Base-by-base conservation (phyloP, 2,888 invertebrate genomes). In the Dolichomitus sp. region DNA sequence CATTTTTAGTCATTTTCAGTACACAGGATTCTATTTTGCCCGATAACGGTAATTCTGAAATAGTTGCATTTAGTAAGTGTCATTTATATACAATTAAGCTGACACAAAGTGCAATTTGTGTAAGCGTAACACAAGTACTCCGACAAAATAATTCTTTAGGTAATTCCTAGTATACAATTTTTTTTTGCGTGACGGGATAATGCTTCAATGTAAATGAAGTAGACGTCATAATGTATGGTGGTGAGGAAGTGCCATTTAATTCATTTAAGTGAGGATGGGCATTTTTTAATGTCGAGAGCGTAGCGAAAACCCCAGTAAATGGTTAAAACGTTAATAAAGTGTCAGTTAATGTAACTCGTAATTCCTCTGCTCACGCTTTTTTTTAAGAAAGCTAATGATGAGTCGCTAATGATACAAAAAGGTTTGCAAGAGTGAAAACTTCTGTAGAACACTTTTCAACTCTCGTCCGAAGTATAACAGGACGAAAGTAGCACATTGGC, bases 401-500 rank as follows among this genome's bases (percentile, higher is more conserved):
- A 75, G 27, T 37, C 42, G 54, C 40, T 63, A 57, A 65, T 54
- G 33, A 27, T 12, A 54, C 54, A 27, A 12, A 14, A 54, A 27
- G 27, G 27, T 23, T 23, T 12, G 14, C 12, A 54, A 59, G 23
- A 40, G 11, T 27, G 30, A 45, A 17, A 70, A 59, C 70, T 72
- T 50, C 9, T n/a, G 54, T 40, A 4, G 12, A 76, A 59, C 6
- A 27, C 11, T 59, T 27, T 40, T 6, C 17, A 57, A 17, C 61
- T 48, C 14, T 70, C 57, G 37, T 17, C 2, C 27, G 12, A 30
- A 11, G 27, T 30, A 48, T 19, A 63, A 72, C 50, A 14, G 27
- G 14, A 61, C 45, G 68, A 45, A 14, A 42, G 14, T 52, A 19
- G 52, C 61, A 72, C 68, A 82, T 82, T 79, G 82, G 70, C 79